Percentiles rank a stretch among this genome's conserved stretches.
These are phyloP conservation scores for Drosophila imparisetae DNA, from an alignment of 2,888 invertebrate species.

Conservation along the genomic window DNA sequence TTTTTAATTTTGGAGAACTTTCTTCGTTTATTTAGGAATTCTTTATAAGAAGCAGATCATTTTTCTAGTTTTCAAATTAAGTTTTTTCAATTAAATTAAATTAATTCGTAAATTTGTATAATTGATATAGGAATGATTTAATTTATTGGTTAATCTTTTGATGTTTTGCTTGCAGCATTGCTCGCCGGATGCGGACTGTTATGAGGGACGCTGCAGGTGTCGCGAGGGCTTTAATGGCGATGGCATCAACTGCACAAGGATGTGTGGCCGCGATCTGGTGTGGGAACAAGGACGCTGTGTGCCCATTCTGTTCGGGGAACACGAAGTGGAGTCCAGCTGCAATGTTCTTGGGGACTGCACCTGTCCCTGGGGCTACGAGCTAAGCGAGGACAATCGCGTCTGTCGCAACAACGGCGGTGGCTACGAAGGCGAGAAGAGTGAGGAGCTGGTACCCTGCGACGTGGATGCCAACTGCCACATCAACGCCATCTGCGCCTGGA, in stretches of 20 bases:
- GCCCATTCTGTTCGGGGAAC: conserved; percentile 75
- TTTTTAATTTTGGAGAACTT: not conserved
- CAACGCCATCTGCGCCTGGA: conserved; percentile 91
- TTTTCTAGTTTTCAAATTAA: not conserved
- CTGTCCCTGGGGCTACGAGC: conserved; percentile 86
- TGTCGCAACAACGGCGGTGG: conserved; percentile 65
- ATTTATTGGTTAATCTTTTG: not conserved
- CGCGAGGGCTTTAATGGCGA: conserved; percentile 89
- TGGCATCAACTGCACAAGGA: conserved; percentile 85
- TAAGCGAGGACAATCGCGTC: conserved; percentile 81
- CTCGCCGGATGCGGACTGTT: conserved; percentile 90
- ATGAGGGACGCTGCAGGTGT: conserved; percentile 90
- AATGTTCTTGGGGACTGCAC: conserved; percentile 84
- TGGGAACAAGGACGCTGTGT: conserved; percentile 82
- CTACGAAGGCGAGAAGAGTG: conserved; percentile 64
- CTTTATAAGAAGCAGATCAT: not conserved
- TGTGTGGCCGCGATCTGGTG: conserved; percentile 79
- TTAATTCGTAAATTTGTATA: no score
- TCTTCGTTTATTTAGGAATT: not conserved
- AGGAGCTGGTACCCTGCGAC: conserved; percentile 87
- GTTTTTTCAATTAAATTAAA: not conserved
- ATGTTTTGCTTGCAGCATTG: conserved; percentile 70
- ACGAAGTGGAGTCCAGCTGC: conserved; percentile 79
- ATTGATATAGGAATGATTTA: not conserved
- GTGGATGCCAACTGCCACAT: conserved; percentile 91